Evolutionary conservation across 1,140 invertebrate genomes (phyloP).

Genomic region (Augochlora pura): DNA sequence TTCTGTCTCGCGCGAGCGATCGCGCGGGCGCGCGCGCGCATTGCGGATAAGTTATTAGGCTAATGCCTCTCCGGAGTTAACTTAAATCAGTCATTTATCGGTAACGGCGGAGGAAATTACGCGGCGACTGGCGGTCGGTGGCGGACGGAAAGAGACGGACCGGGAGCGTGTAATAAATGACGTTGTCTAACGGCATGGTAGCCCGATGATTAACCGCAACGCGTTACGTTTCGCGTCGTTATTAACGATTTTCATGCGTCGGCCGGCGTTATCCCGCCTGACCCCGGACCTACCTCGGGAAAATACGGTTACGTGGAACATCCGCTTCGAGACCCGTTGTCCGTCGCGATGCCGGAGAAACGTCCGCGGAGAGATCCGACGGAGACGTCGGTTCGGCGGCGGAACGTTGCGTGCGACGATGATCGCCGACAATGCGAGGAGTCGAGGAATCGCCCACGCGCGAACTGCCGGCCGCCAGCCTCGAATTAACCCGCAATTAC

Average conservation of each 20-base stretch:
- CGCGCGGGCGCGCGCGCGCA: neutral
- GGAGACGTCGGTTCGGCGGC: neutral
- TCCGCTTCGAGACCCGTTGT: neutral
- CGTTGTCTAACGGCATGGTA: slow-evolving; percentile 17
- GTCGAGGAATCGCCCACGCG: slow-evolving; percentile 73
- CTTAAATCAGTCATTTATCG: slow-evolving; percentile 39
- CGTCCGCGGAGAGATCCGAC: too few species aligned
- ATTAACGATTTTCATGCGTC: slow-evolving; percentile 19
- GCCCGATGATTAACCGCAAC: slow-evolving; percentile 17
- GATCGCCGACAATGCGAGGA: slow-evolving; percentile 62
- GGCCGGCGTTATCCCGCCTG: slow-evolving; percentile 5
- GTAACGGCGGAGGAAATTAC: slow-evolving; percentile 18
- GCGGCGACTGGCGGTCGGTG: neutral
- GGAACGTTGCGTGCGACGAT: slow-evolving; percentile 59
- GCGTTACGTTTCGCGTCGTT: slow-evolving; percentile 19
- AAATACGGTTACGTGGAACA: neutral
- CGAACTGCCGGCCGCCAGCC: slow-evolving; percentile 69
- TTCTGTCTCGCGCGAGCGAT: neutral
- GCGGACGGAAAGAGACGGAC: neutral
- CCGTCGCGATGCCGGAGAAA: too few species aligned
- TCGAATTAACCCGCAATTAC: slow-evolving; percentile 78
- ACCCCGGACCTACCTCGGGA: neutral
- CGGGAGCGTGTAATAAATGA: slow-evolving; percentile 25
- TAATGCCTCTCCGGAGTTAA: slow-evolving; percentile 25
- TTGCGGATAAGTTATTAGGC: slow-evolving; percentile 29